phyloP scores from a whole-genome alignment of 1,140 invertebrate genomes.

The Vanessa tameamea region DNA sequence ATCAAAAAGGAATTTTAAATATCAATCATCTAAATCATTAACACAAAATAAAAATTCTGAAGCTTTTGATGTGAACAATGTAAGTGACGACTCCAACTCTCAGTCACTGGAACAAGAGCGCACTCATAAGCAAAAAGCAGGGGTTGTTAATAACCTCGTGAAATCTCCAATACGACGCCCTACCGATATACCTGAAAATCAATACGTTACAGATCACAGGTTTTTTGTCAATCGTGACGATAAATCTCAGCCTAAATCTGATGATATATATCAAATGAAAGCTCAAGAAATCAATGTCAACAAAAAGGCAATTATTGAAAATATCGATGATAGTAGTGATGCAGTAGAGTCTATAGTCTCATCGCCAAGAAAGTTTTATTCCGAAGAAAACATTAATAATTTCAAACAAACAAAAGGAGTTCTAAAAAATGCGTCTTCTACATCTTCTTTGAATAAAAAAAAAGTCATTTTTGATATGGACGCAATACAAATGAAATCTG shows the following conservation, averaged over 20 bases:
- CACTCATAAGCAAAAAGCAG: slow-evolving; percentile 39
- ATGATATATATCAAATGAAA: slow-evolving; percentile 20
- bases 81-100: slow-evolving; percentile 23
- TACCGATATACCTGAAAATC: background rate
- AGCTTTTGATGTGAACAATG: slow-evolving; percentile 13
- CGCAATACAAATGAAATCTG: slow-evolving; percentile 77
- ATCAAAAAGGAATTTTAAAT: slow-evolving; percentile 18
- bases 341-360: slow-evolving; percentile 49
- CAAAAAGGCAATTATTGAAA: slow-evolving; percentile 32
- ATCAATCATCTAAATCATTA: slow-evolving; percentile 19
- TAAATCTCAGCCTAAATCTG: slow-evolving; percentile 2
- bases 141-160: slow-evolving; percentile 56
- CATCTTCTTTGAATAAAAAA: slow-evolving; percentile 81
- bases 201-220: background rate
- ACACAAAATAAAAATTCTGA: slow-evolving; percentile 20
- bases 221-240: background rate
- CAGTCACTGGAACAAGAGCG: slow-evolving; percentile 46
- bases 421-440: slow-evolving; percentile 80
- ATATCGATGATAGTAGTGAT: slow-evolving; percentile 52
- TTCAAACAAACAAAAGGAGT: slow-evolving; percentile 79
- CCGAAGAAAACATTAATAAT: slow-evolving; percentile 61
- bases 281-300: slow-evolving; percentile 13
- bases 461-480: slow-evolving; percentile 83
- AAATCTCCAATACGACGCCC: slow-evolving; percentile 57
- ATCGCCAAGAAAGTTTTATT: slow-evolving; percentile 51